Evolutionary conservation across 1,140 invertebrate species (phyloP), one percentile per base, ranked within the genome.

Genomic region (Conopomorpha cramerella): DNA sequence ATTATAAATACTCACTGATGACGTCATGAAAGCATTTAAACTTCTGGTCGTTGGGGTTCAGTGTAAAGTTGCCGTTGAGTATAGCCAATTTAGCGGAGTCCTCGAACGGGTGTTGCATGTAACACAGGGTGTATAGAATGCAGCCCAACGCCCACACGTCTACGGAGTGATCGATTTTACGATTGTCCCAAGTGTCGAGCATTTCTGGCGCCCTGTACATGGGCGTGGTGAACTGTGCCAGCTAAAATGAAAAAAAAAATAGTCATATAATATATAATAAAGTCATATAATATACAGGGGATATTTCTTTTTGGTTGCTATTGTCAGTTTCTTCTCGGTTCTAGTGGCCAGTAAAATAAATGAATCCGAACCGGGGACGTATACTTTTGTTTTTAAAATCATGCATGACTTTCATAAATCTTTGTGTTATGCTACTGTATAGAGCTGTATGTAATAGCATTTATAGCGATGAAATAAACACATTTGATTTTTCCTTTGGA

Each of bases 91-190:
- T 99, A 19, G 96, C 96, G 39, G 86, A 86, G 79, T 99, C 98
- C 63, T 98, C 94, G 77, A 97, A 99, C 7, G 98, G 98, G 84
- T 99, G 98, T 43, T 88, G 86, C 66, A 91, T 87, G 66, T 90
- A 99, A 64, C 95, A 95, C 8, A 99, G 74, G 16, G 89, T 85
- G 72, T 93, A 99, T 0, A 99, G 74, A 34, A 99, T 85, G 77
- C 98, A 99, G 3, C 98, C 97, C 13, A 99, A 77, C 2, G 96
- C 96, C 97, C 98, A 99, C 16, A 97, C 85, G 79, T 99, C 98
- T 2, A 89, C 84, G 11, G 90, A 84, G 41, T 87, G 82, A 19
- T 92, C 91, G 41, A 99, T 96, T 26, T 89, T 88, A 70, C 90
- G 90, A 74, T 99, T 98, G 58, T 90, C 93, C 90, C 98, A 99